Conservation (phyloP, 1,140 invertebrate species). For the Chironomus tepperi region DNA sequence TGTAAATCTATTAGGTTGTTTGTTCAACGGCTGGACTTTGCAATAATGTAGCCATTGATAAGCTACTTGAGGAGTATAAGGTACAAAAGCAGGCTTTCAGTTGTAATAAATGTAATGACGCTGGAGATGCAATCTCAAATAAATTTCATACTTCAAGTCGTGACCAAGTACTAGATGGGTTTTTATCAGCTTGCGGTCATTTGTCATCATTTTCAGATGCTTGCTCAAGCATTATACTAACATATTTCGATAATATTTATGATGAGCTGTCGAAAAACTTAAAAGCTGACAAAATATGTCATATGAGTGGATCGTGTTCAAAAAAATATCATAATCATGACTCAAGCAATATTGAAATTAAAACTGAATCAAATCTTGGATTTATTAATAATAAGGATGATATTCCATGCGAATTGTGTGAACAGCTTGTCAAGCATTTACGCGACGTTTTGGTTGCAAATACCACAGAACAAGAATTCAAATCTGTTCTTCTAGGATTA, state of each 20-base stretch:
- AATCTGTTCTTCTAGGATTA: constrained; percentile 62
- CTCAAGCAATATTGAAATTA: constrained; percentile 45
- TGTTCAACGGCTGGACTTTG: constrained; percentile 83
- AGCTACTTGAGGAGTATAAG: constrained; percentile 48
- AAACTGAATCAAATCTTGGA: constrained; percentile 46
- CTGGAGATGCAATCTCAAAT: constrained; percentile 44
- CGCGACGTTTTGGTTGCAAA: constrained; percentile 73
- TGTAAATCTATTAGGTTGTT: constrained; percentile 42
- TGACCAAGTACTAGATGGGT: constrained; percentile 48
- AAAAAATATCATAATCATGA: constrained; percentile 54
- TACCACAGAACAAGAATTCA: constrained; percentile 74
- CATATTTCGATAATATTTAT: constrained; percentile 61
- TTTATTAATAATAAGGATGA: constrained; percentile 51
- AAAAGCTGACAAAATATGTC: constrained; percentile 55
- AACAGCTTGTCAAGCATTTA: constrained; percentile 68
- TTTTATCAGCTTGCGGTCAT: constrained; percentile 52
- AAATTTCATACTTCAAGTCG: constrained; percentile 47
- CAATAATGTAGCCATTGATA: constrained; percentile 64
- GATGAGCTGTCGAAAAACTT: constrained; percentile 52
- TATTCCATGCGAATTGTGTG: constrained; percentile 74
- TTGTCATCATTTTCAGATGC: constrained; percentile 65
- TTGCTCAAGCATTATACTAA: constrained; percentile 61
- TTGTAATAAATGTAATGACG: constrained; percentile 49
- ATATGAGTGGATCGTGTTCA: constrained; percentile 62
- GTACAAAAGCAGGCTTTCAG: constrained; percentile 27